These are phyloP conservation scores for Spodoptera exigua DNA, from an alignment of 2,888 invertebrate species.

Conservation along the genomic window DNA sequence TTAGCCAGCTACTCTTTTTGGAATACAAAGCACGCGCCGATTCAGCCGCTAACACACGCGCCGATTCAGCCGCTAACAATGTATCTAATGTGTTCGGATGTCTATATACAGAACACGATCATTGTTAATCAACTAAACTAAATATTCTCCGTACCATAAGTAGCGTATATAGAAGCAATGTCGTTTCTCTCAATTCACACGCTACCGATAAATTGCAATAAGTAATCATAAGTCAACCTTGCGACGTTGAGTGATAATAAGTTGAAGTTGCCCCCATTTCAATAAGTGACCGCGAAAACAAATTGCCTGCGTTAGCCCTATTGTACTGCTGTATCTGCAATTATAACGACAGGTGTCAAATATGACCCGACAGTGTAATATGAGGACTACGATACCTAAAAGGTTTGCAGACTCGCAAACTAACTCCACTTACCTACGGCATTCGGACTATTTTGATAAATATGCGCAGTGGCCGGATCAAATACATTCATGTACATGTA, in stretches of 20 bases:
- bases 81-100: conserved; percentile 12
- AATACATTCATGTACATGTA: conserved; percentile 60
- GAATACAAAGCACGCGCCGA: conserved; percentile 37
- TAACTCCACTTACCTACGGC: conserved; percentile 2
- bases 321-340: conserved; percentile 49
- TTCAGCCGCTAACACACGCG: conserved; percentile 31
- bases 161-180: conserved; percentile 38
- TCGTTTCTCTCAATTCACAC: conserved; percentile 59
- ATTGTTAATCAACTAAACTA: conserved; percentile 40
- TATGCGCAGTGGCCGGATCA: conserved; percentile 46
- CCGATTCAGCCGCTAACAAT: conserved; percentile 28
- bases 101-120: conserved; percentile 30
- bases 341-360: conserved; percentile 55
- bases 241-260: conserved; percentile 56
- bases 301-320: conserved; percentile 53
- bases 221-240: conserved; percentile 71
- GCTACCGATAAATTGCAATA: conserved; percentile 63
- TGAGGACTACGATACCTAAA: conserved; percentile 26
- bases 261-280: conserved; percentile 65
- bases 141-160: conserved; percentile 31
- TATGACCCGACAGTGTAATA: conserved; percentile 54
- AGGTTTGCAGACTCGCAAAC: background rate
- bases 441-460: conserved; percentile 49
- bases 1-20: conserved; percentile 23
- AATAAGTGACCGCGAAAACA: conserved; percentile 62